Conservation (phyloP, 2,888 invertebrate genomes). For the Oscheius sp. region DNA sequence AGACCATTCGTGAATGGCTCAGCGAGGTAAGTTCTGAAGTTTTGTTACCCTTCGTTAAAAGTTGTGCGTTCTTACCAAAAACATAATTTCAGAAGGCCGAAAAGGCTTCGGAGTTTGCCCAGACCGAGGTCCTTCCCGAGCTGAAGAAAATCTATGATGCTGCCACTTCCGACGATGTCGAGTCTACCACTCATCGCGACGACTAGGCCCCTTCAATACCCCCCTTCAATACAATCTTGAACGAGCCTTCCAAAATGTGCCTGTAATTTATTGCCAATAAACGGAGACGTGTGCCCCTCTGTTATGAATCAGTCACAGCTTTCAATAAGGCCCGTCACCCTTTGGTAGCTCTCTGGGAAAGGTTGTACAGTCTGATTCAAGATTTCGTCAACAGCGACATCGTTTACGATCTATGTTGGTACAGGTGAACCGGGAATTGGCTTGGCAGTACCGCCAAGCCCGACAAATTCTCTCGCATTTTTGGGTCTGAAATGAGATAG, state of each 20-base stretch:
- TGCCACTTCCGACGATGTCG: constrained; percentile 53
- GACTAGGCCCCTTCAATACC: constrained; percentile 3
- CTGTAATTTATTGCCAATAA: constrained; percentile 37
- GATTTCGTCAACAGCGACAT: no score
- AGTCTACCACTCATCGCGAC: constrained; percentile 26
- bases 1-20: constrained; percentile 56
- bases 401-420: no score
- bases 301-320: constrained; percentile 7
- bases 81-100: constrained; percentile 60
- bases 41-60: background rate
- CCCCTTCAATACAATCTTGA: background rate
- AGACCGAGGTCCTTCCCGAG: constrained; percentile 68
- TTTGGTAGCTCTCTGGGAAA: constrained; percentile 25
- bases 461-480: no score
- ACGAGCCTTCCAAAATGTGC: constrained; percentile 2
- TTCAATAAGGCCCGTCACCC: constrained; percentile 17
- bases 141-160: constrained; percentile 70
- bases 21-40: constrained; percentile 41
- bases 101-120: constrained; percentile 63
- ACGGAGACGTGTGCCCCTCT: constrained; percentile 5
- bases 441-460: no score
- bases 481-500: no score
- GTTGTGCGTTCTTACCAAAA: background rate
- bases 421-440: no score
- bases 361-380: constrained; percentile 13